phyloP scores from a whole-genome alignment of 2,113 vertebrate species.

The Callipepla californica region DNA sequence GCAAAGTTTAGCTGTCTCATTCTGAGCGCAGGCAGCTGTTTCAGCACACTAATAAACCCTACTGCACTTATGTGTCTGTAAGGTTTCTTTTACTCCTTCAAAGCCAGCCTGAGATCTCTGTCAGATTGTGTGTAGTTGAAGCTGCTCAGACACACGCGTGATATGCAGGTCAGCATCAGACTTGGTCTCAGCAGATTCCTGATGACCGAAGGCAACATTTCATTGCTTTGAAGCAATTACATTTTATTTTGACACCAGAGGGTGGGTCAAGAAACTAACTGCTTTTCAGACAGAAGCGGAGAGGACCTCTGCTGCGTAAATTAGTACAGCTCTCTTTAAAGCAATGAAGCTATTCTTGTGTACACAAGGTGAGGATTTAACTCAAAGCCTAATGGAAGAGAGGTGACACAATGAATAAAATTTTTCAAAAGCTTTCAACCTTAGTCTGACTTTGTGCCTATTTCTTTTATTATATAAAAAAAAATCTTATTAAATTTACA shows the following conservation, averaged over 20 bases:
- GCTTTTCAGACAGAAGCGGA: not conserved
- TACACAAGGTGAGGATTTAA: conserved; percentile 1
- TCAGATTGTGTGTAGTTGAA: not conserved
- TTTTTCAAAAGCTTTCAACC: conserved; percentile 18
- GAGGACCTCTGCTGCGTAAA: not conserved
- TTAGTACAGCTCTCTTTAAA: not conserved
- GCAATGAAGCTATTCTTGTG: not conserved
- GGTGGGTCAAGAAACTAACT: not conserved
- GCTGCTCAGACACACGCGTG: not conserved
- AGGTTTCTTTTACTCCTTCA: not conserved
- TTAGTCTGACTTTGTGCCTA: not conserved
- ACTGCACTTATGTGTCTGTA: not conserved
- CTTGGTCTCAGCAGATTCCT: not conserved
- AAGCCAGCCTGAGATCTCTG: not conserved
- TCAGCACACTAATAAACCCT: not conserved
- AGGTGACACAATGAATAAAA: not conserved
- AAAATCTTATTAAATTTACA: not conserved
- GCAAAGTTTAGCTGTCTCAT: fast-evolving
- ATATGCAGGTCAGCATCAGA: not conserved
- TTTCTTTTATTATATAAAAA: not conserved
- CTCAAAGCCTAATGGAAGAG: conserved; percentile 18
- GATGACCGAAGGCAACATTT: not conserved
- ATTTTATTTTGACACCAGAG: not conserved
- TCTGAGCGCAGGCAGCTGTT: not conserved
- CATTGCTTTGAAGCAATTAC: not conserved